Percentiles rank a stretch among this genome's conserved stretches.
These are phyloP conservation scores for Catocala fraxini DNA, from an alignment of 2,888 invertebrate genomes.

Conservation along the genomic window DNA sequence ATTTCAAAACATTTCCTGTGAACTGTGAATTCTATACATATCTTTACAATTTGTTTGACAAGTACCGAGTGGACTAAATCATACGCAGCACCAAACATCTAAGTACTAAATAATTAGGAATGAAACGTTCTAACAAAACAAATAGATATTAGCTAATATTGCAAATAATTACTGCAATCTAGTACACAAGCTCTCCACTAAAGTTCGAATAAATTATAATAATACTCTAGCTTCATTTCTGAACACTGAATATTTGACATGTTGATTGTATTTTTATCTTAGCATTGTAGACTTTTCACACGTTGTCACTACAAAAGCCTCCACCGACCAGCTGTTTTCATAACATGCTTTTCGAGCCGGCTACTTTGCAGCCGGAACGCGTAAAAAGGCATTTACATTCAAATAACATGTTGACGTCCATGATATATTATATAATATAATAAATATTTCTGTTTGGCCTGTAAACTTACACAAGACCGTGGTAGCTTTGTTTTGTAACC, in stretches of 20 bases:
- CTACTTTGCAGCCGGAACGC: too few species aligned
- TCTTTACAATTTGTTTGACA: constrained; percentile 38
- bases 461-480: too few species aligned
- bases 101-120: constrained; percentile 56
- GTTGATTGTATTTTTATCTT: constrained; percentile 50
- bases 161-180: constrained; percentile 38
- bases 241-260: constrained; percentile 20
- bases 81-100: constrained; percentile 56
- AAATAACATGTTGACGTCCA: too few species aligned
- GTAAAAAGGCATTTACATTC: too few species aligned
- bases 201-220: constrained; percentile 22
- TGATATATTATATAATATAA: too few species aligned
- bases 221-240: constrained; percentile 37
- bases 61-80: constrained; percentile 34
- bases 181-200: constrained; percentile 27
- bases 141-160: constrained; percentile 40
- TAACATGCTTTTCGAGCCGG: too few species aligned
- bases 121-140: constrained; percentile 44
- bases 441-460: too few species aligned
- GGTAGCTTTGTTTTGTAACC: too few species aligned
- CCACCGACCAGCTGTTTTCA: too few species aligned
- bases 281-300: constrained; percentile 20
- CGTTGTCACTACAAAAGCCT: too few species aligned
- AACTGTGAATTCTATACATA: constrained; percentile 33
- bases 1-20: constrained; percentile 50